Evolutionary conservation across 2,113 vertebrate genomes (phyloP), one percentile per base, ranked within the genome.

Genomic region (Phalacrocorax aristotelis): DNA sequence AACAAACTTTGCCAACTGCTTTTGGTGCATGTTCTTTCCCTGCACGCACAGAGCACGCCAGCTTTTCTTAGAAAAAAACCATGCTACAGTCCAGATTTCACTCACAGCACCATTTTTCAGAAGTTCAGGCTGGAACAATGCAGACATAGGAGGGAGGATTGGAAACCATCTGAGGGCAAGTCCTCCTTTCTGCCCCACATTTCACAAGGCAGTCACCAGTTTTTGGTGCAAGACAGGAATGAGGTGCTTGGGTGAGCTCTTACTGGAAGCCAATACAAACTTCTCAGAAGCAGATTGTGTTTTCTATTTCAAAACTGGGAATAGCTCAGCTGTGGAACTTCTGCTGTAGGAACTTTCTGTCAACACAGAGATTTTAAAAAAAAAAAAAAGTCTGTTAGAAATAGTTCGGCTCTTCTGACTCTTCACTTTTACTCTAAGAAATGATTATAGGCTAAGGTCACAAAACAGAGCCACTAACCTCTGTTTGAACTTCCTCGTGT

Each of bases 401-500:
- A 68, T 54, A 80, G 48, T 91, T 83, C 36, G 38, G 40, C 20
- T 80, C 58, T 90, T 85, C 65, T 76, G 88, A 75, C 72, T 85
- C 89, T 91, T 90, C 4, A 36, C 86, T 95, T 91, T 97, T 94
- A 84, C 93, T 94, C 7, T 62, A 90, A 76, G 88, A 38, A 57
- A 58, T 82, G 42, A 84, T 96, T 93, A 77, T 90, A 93, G 62
- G 34, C 74, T 93, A 77, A 94, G 92, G 87, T 93, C 92, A 70
- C 92, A 92, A 82, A 93, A 77, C 85, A 78, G 94, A 93, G 83
- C 75, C 83, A 54, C 94, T 97, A 93, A 97, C 91, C 96, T 96
- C 91, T 93, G 66, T 7, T 79, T 97, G 96, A 97, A 97, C 95
- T 96, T 97, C 96, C 96, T 96, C 1, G 8, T 79, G 80, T 69